A percentile compares a stretch with the other conserved stretches of the same genome.
phyloP scores from a whole-genome alignment of 2,113 vertebrate species.

The Nematolebias whitei region DNA sequence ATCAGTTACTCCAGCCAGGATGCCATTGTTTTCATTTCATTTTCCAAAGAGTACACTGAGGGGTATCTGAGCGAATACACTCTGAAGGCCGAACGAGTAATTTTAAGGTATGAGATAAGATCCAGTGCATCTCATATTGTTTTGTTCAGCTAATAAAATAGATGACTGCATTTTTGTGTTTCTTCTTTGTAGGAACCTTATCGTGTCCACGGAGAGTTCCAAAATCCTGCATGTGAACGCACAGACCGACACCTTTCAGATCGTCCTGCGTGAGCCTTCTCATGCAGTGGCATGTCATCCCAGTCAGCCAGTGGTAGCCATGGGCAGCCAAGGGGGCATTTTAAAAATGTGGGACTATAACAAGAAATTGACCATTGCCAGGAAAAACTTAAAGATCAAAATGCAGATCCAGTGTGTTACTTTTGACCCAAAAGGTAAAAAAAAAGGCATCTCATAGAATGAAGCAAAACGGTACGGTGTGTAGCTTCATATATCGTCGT shows the following conservation, averaged over 20 bases:
- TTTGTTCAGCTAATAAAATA: neutral
- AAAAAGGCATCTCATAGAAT: neutral
- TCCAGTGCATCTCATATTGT: neutral
- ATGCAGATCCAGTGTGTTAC: slow-evolving; percentile 76
- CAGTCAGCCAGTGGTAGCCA: slow-evolving; percentile 72
- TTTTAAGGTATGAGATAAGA: slow-evolving; percentile 77
- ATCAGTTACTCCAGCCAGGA: slow-evolving; percentile 80
- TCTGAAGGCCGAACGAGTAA: slow-evolving; percentile 60
- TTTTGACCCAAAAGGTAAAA: slow-evolving; percentile 88
- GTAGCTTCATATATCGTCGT: neutral
- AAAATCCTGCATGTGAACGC: slow-evolving; percentile 80
- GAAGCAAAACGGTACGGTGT: neutral
- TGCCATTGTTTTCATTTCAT: slow-evolving; percentile 85
- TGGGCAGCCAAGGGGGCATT: slow-evolving; percentile 83
- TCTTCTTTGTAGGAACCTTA: slow-evolving; percentile 84
- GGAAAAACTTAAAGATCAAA: slow-evolving; percentile 79
- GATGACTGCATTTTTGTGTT: neutral
- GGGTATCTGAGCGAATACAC: slow-evolving; percentile 56
- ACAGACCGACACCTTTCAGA: slow-evolving; percentile 67
- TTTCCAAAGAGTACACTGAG: slow-evolving; percentile 74
- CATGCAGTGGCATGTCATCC: slow-evolving; percentile 89
- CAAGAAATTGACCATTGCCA: slow-evolving; percentile 71
- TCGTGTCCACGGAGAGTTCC: slow-evolving; percentile 85
- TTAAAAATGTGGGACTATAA: slow-evolving; percentile 89
- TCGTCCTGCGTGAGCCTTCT: slow-evolving; percentile 79